Base-by-base conservation (phyloP, 2,113 vertebrate genomes). In the Odocoileus hemionus region DNA sequence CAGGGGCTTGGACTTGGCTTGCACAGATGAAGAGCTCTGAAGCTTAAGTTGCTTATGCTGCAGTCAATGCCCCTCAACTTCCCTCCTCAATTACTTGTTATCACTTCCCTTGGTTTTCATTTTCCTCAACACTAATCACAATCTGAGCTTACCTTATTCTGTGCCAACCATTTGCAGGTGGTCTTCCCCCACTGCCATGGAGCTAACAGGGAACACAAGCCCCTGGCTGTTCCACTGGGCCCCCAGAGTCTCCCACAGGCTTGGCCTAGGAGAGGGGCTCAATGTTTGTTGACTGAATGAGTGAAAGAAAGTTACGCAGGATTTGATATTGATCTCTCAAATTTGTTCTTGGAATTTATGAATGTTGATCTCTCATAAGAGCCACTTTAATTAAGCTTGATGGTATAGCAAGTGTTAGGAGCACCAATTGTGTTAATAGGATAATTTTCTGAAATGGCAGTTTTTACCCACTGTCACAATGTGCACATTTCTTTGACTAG, bases 371-470 rank as follows among this genome's bases (percentile, higher is more conserved):
- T 96, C 90, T 90, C 39, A 28, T 64, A 78, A 89, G 61, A 94
- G 36, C 17, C 85, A 94, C 45, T 94, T 94, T 86, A 92, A 92
- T 94, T 89, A 70, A 92, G 94, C 50, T 25, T 47, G 52, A 94
- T 92, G 94, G 47, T 57, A 43, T 43, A 86, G 52, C 7, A 64
- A 64, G 33, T 95, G 79, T 83, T 95, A 54, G 45, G 33, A 90
- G 52, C 74, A 54, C 43, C 86, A 89, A 84, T 89, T 95, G 58
- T 88, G 70, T 61, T 94, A 89, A 96, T 57, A 79, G 43, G 55
- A 45, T 95, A 26, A 89, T 95, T 97, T 95, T 82, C 96, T 95
- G 70, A 95, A 96, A 78, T 9, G 39, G 45, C n/a, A 79, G 39
- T 33, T 80, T 96, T 89, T 90, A 93, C 12, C 36, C 76, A 39